These are phyloP conservation scores for Trachemys scripta DNA, from an alignment of 2,113 vertebrate species.

Conservation along the genomic window DNA sequence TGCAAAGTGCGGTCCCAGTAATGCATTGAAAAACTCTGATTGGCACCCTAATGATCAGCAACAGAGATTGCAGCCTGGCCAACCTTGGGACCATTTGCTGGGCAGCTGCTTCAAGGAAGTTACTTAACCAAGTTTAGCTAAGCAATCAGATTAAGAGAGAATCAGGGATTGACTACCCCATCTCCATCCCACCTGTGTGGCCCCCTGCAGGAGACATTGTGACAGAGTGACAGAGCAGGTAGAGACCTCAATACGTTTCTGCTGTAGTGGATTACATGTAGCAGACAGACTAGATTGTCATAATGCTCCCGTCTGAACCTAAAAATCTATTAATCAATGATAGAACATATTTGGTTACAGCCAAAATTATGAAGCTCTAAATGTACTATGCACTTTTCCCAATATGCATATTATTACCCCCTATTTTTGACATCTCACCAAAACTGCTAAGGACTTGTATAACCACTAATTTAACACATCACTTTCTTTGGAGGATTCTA, in stretches of 20 bases:
- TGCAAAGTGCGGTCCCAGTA: not conserved
- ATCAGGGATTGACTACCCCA: not conserved
- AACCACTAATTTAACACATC: not conserved
- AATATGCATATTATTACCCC: not conserved
- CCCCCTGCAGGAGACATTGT: not conserved
- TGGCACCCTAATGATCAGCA: not conserved
- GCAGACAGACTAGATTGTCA: conserved; percentile 8
- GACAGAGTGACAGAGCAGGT: not conserved
- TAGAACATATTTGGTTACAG: conserved; percentile 31
- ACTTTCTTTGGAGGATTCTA: not conserved
- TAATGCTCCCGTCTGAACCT: not conserved
- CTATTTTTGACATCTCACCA: not conserved
- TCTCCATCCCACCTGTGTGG: not conserved
- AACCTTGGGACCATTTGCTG: not conserved
- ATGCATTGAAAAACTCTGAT: not conserved
- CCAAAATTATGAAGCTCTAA: not conserved
- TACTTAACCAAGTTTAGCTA: not conserved
- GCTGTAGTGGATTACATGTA: not conserved
- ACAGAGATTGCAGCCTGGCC: not conserved
- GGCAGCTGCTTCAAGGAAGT: not conserved
- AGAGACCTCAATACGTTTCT: not conserved
- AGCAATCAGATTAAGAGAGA: not conserved
- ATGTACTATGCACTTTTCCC: not conserved
- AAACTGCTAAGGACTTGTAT: not conserved
- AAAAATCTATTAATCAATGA: conserved; percentile 24